These are phyloP conservation scores for Petrolisthes manimaculis DNA, from an alignment of 2,888 invertebrate species.

Conservation along the genomic window DNA sequence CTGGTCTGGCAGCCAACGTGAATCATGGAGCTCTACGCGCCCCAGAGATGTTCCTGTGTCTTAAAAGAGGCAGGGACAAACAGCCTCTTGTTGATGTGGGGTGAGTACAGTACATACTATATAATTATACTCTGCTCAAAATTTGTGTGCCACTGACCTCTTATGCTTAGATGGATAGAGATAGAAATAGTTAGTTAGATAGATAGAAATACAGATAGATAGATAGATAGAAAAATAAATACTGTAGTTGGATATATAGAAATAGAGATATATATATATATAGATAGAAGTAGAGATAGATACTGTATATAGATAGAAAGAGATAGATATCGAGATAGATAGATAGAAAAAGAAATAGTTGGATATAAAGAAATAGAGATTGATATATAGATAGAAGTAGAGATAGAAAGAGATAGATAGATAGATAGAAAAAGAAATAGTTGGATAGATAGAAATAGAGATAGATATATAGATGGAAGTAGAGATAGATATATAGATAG, in stretches of 20 bases:
- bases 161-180: too few species aligned
- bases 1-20: slow-evolving; percentile 88
- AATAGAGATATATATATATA: neutral
- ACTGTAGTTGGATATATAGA: neutral
- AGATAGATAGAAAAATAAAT: neutral
- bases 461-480: too few species aligned
- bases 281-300: neutral
- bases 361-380: neutral
- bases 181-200: neutral
- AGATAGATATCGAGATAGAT: too few species aligned
- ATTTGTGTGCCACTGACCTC: neutral
- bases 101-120: slow-evolving; percentile 74
- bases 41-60: slow-evolving; percentile 93
- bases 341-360: neutral
- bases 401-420: too few species aligned
- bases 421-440: too few species aligned
- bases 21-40: slow-evolving; percentile 97
- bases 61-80: slow-evolving; percentile 90
- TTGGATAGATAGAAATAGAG: too few species aligned
- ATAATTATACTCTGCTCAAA: neutral
- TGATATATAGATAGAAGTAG: too few species aligned
- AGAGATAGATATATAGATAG: too few species aligned
- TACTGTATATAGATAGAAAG: neutral
- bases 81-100: slow-evolving; percentile 97
- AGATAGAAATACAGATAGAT: neutral